Percentiles rank a stretch among this genome's conserved stretches.
These are phyloP conservation scores for Pardalotus punctatus DNA, from an alignment of 2,113 vertebrate genomes.

Conservation along the genomic window DNA sequence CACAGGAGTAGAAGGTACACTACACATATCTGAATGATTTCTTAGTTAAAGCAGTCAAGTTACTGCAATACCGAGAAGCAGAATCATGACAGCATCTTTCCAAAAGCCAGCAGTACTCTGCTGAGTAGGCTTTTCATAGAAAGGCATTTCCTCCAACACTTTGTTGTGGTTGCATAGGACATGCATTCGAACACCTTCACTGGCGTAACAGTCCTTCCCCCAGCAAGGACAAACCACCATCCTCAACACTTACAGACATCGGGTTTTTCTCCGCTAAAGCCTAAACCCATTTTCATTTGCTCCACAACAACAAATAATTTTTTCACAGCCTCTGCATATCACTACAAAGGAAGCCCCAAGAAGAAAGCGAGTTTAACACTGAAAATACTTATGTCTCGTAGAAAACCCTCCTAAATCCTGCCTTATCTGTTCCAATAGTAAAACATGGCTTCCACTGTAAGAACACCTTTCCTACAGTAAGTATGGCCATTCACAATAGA, in stretches of 20 bases:
- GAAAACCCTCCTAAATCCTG: background rate
- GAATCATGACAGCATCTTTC: background rate
- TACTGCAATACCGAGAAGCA: background rate
- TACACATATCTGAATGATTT: background rate
- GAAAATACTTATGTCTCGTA: background rate
- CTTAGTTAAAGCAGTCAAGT: background rate
- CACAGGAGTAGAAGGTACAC: background rate
- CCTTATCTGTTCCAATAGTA: background rate
- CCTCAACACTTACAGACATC: accelerated
- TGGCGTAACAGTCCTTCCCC: background rate
- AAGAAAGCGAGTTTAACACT: background rate
- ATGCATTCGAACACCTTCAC: background rate
- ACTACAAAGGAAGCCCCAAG: background rate
- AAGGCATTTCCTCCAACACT: background rate
- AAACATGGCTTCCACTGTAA: background rate
- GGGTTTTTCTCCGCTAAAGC: background rate
- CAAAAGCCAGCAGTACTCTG: background rate
- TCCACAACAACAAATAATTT: background rate
- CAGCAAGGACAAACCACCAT: background rate
- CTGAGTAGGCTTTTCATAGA: background rate
- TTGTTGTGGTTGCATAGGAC: background rate
- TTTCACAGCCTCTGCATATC: background rate
- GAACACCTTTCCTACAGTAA: background rate
- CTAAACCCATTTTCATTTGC: background rate
- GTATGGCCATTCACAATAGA: background rate